Conservation (phyloP, 1,140 invertebrate genomes). For the Scaptomyza graminum region DNA sequence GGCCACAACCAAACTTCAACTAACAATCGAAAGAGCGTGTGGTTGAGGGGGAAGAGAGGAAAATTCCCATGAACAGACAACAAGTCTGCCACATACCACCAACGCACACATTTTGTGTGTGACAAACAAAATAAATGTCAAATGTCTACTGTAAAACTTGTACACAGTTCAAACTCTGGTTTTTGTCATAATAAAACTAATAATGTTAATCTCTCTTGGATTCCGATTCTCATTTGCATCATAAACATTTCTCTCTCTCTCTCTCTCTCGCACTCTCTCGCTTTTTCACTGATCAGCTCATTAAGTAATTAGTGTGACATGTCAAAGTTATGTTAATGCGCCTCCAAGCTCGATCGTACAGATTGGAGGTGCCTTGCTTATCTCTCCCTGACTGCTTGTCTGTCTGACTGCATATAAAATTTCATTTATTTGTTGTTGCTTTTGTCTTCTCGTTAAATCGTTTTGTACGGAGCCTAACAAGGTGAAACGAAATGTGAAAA, state of each 20-base stretch:
- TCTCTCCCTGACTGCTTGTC: constrained; percentile 2
- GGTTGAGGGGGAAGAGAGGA: no score
- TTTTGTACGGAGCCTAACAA: constrained; percentile 72
- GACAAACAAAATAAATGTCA: constrained; percentile 70
- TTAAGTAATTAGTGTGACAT: constrained; percentile 84
- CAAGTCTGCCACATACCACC: constrained; percentile 7
- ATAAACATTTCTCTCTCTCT: not conserved
- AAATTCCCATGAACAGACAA: constrained; percentile 10
- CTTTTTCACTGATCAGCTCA: constrained; percentile 55
- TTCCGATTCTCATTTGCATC: no score
- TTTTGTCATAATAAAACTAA: constrained; percentile 54
- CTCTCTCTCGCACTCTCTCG: not conserved
- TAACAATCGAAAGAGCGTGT: no score
- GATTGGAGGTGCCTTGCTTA: constrained; percentile 32
- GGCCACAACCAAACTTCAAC: not conserved
- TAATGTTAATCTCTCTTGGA: constrained; percentile 38
- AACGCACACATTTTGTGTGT: constrained; percentile 56
- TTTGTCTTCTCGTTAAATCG: constrained; percentile 53
- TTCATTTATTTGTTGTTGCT: constrained; percentile 60
- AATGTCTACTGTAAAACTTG: constrained; percentile 20
- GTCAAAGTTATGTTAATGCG: constrained; percentile 82
- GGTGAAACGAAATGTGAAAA: constrained; percentile 79
- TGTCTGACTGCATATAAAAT: constrained; percentile 55
- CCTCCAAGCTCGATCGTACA: constrained; percentile 38
- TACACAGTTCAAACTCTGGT: not conserved